Evolutionary conservation across 2,797 vertebrate species (phyloP).

Genomic region (Amblyopsis hoosieri): DNA sequence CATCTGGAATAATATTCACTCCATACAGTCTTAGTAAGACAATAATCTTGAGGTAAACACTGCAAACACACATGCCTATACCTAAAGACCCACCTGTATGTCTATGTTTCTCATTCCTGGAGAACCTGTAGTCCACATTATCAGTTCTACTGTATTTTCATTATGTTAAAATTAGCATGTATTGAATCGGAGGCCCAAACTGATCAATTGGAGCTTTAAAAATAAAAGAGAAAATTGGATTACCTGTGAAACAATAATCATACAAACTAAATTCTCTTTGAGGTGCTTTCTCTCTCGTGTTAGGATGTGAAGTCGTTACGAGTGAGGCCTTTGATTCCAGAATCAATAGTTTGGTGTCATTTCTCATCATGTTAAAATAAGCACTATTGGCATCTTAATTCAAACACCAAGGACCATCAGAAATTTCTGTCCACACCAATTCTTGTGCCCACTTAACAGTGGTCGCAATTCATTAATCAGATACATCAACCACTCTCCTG

Average conservation of each 20-base stretch:
- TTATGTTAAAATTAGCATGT: neutral
- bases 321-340: constrained; percentile 1
- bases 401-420: neutral
- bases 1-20: constrained; percentile 71
- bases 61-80: constrained; percentile 1
- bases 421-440: neutral
- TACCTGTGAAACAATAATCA: neutral
- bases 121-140: too few species aligned
- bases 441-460: constrained; percentile 7
- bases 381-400: neutral
- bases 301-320: too few species aligned
- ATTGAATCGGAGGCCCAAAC: neutral
- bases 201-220: neutral
- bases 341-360: constrained; percentile 2
- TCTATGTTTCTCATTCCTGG: too few species aligned
- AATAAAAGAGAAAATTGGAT: neutral
- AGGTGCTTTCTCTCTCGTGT: too few species aligned
- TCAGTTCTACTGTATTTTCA: too few species aligned
- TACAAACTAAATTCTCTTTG: neutral
- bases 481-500: too few species aligned
- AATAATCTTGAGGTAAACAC: constrained; percentile 44
- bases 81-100: too few species aligned
- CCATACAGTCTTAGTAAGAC: constrained; percentile 37
- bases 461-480: neutral
- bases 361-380: constrained; percentile 5